These are phyloP conservation scores for Mystacornis crossleyi DNA, from an alignment of 2,113 vertebrate genomes.

Conservation along the genomic window DNA sequence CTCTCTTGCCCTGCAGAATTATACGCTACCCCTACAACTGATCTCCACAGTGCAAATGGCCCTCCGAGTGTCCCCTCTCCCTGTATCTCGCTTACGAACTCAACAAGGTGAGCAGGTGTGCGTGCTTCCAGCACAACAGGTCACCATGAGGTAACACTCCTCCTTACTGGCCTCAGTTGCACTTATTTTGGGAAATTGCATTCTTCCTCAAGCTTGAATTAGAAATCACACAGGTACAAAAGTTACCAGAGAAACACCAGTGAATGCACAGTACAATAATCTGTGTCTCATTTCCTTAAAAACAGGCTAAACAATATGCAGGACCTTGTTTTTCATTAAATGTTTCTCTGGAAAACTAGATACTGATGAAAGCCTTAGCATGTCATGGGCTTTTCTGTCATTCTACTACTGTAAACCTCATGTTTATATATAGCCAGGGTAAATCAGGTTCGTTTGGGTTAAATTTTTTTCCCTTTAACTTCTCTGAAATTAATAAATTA, in stretches of 20 bases:
- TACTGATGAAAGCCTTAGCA: not conserved
- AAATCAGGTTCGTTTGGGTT: not conserved
- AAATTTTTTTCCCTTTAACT: not conserved
- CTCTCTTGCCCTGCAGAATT: not conserved
- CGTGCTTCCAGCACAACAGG: not conserved
- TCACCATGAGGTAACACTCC: not conserved
- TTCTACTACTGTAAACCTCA: not conserved
- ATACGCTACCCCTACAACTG: not conserved
- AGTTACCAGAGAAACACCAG: not conserved
- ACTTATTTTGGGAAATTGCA: not conserved
- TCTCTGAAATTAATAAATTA: not conserved
- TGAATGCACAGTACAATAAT: not conserved
- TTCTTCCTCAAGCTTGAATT: not conserved
- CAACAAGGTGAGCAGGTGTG: not conserved
- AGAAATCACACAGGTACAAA: not conserved
- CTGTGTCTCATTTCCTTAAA: not conserved
- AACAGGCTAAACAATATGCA: not conserved
- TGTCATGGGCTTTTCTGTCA: not conserved
- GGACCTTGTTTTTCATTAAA: not conserved
- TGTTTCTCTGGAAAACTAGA: not conserved
- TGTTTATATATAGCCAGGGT: not conserved
- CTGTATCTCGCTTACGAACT: not conserved
- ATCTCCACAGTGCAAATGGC: fast-evolving
- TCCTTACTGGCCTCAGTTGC: not conserved
- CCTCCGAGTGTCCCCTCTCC: not conserved